A percentile compares a stretch with the other conserved stretches of the same genome.
Evolutionary conservation across 2,113 vertebrate species (phyloP).

Genomic region (Sinocyclocheilus grahami): DNA sequence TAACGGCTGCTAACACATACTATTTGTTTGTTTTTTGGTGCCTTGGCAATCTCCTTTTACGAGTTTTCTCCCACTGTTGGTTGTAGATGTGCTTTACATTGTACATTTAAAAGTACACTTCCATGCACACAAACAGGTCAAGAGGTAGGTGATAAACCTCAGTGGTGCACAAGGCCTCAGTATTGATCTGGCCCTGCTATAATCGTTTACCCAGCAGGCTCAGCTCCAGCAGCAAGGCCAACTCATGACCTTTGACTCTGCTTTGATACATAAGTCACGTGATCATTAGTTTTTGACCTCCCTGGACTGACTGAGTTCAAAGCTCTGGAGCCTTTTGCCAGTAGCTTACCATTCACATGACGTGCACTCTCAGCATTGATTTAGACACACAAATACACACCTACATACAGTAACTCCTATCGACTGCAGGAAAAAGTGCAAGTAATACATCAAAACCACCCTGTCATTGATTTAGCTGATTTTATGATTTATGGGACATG

Average conservation of each 20-base stretch:
- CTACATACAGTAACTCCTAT: neutral
- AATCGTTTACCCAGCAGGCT: conserved; percentile 64
- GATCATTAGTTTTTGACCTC: conserved; percentile 58
- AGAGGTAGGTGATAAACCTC: conserved; percentile 2
- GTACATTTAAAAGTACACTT: neutral
- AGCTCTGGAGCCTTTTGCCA: conserved; percentile 14
- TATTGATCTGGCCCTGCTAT: conserved; percentile 69
- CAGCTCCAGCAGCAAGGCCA: conserved; percentile 59
- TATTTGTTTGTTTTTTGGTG: conserved; percentile 58
- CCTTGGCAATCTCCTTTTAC: conserved; percentile 59
- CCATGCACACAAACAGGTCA: conserved; percentile 18
- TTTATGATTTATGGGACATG: neutral
- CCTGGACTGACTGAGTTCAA: conserved; percentile 37
- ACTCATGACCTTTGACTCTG: conserved; percentile 66
- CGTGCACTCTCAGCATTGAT: neutral
- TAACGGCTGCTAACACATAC: conserved; percentile 48
- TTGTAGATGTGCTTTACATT: conserved; percentile 44
- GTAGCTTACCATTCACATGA: neutral
- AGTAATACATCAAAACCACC: neutral
- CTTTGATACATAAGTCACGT: conserved; percentile 63
- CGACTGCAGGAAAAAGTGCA: neutral
- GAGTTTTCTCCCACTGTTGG: conserved; percentile 54
- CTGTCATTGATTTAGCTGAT: conserved; percentile 1
- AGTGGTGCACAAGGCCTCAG: conserved; percentile 61
- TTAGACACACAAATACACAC: conserved; percentile 6